Base-by-base conservation (phyloP, 1,140 invertebrate species). In the Eurytemora carolleeae region DNA sequence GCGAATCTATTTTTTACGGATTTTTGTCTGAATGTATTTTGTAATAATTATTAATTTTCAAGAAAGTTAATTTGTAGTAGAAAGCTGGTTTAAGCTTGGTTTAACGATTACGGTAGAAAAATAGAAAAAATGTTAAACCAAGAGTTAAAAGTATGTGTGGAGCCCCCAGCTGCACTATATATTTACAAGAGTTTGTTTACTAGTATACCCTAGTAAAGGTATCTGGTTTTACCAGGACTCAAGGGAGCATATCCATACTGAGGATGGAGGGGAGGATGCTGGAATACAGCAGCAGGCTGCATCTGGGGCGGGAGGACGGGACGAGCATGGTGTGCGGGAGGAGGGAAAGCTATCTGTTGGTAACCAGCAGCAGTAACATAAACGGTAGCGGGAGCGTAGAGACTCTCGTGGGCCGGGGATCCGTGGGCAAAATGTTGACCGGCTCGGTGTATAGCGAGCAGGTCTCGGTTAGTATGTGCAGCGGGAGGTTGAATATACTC, bases 261-360 rank as follows among this genome's bases (percentile, higher is more conserved):
- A 66, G 70, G 70, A 3, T 68, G 63, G 53, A 68, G 71, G 7
- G 7, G 31, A n/a, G 31, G 31, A 44, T 44, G 31, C n/a, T 44
- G 31, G 31, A 44, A 44, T 12, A 44, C 31, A 63, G 69, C 69
- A 12, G 69, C 66, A 15, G 70, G 68, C 65, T 64, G 70, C 64
- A 25, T 62, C 62, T 71, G 71, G 44, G 72, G 67, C 52, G 72
- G 71, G 31, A 70, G 59, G 18, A 70, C 70, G 66, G 70, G 72
- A 66, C 63, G 61, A 15, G 65, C 17, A 24, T 74, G 72, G 64
- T 74, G 72, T 7, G 72, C 72, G 16, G 72, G 72, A 2, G 72
- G 64, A 2, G 63, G 71, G 16, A 69, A 70, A n/a, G 24, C 70
- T 64, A 24, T 65, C 67, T 15, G 70, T 69, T 20, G 71, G 23